Evolutionary conservation across 1,140 invertebrate species (phyloP).

Genomic region (Caenorhabditis inopinata): DNA sequence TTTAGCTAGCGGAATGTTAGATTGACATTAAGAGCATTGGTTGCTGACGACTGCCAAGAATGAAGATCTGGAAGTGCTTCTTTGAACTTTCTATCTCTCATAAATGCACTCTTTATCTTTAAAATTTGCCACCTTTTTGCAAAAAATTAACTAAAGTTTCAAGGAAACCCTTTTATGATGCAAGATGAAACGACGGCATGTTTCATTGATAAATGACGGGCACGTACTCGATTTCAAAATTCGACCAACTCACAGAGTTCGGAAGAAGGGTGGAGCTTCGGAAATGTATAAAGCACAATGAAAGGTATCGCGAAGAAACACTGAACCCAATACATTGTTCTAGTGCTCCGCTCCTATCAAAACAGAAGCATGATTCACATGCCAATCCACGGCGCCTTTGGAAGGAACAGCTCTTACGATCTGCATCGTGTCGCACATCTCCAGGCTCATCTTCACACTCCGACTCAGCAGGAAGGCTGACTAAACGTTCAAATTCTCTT

Average conservation of each 20-base stretch:
- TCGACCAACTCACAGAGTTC: background rate
- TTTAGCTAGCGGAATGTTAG: background rate
- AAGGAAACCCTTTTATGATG: background rate
- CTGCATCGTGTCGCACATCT: background rate
- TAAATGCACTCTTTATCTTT: constrained; percentile 6
- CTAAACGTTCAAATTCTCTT: background rate
- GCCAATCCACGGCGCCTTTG: background rate
- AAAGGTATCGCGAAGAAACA: background rate
- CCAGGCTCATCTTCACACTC: background rate
- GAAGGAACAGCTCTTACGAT: background rate
- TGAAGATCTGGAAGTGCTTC: no score
- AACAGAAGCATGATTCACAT: constrained; percentile 1
- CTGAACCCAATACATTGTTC: background rate
- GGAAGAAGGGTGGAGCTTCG: background rate
- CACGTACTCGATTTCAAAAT: background rate
- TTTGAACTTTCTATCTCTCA: background rate
- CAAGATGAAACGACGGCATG: constrained; percentile 20
- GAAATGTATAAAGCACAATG: background rate
- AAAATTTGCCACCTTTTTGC: background rate
- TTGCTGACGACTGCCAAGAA: constrained; percentile 17
- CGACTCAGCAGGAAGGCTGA: background rate
- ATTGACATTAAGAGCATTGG: background rate
- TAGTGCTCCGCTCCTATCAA: background rate
- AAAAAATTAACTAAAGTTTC: background rate
- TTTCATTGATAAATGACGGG: constrained; percentile 4